Conservation (phyloP, 35 echinoderm and acorn worm genomes). For the Apostichopus californicus region DNA sequence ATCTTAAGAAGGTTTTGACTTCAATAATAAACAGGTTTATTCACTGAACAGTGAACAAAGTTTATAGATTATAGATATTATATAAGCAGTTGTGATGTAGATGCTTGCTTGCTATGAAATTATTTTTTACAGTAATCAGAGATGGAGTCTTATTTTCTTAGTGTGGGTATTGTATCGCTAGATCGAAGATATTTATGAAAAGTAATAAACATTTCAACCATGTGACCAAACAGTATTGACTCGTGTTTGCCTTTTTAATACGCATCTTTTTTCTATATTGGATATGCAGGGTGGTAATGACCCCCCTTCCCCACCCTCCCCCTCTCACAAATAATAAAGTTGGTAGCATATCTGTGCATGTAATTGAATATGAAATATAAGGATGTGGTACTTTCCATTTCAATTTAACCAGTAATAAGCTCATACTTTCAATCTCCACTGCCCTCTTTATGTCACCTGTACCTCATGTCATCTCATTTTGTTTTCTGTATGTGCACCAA, state of each 20-base stretch:
- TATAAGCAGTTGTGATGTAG: background rate
- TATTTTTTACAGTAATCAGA: conserved; percentile 46
- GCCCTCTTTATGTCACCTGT: too few species aligned
- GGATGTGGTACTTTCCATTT: too few species aligned
- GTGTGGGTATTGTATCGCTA: conserved; percentile 38
- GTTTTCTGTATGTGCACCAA: too few species aligned
- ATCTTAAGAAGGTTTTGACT: background rate
- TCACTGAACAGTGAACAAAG: background rate
- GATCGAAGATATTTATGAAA: conserved; percentile 38
- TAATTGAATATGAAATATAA: too few species aligned
- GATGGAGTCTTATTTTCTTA: conserved; percentile 46
- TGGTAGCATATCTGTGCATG: too few species aligned
- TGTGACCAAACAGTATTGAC: conserved; percentile 40
- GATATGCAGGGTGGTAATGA: too few species aligned
- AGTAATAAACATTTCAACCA: conserved; percentile 42
- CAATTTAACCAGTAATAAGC: too few species aligned
- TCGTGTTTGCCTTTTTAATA: background rate
- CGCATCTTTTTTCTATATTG: too few species aligned
- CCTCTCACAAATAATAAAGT: too few species aligned
- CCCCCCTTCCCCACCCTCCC: too few species aligned
- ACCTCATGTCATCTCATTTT: too few species aligned
- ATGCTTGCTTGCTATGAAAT: conserved; percentile 41
- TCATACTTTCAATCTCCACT: too few species aligned
- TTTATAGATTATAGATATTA: background rate
- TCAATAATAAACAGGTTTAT: background rate